A percentile compares a stretch with the other conserved stretches of the same genome.
Conservation (phyloP, 2,888 invertebrate genomes). For the Lobophora halterata region DNA sequence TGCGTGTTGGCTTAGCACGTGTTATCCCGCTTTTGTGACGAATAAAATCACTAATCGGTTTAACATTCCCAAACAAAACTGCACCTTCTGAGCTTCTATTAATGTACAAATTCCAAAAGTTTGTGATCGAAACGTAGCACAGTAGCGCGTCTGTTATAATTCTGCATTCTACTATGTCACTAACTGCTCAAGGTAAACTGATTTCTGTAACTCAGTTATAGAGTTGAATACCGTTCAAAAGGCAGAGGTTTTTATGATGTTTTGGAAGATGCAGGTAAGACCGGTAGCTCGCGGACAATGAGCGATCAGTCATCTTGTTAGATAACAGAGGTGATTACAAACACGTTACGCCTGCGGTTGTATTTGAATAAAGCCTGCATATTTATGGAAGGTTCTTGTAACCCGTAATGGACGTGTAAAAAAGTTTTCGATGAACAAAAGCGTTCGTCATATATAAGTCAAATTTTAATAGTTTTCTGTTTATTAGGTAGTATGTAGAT, state of each 20-base stretch:
- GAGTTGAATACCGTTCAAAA: slow-evolving; percentile 14
- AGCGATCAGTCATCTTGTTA: slow-evolving; percentile 74
- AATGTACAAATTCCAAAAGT: slow-evolving; percentile 9
- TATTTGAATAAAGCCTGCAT: slow-evolving; percentile 31
- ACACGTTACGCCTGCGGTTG: slow-evolving; percentile 24
- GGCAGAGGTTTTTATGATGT: slow-evolving; percentile 32
- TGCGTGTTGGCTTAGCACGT: slow-evolving; percentile 40
- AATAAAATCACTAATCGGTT: slow-evolving; percentile 30
- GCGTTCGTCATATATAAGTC: too few species aligned
- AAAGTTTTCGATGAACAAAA: slow-evolving; percentile 2
- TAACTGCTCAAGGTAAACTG: slow-evolving; percentile 1
- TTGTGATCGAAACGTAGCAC: slow-evolving; percentile 15
- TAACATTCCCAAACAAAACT: slow-evolving; percentile 14
- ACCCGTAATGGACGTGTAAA: slow-evolving; percentile 15
- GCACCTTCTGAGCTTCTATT: slow-evolving; percentile 5
- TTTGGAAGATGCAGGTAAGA: slow-evolving; percentile 52
- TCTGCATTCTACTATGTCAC: slow-evolving; percentile 15
- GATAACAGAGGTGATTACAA: slow-evolving; percentile 67
- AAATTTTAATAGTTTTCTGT: too few species aligned
- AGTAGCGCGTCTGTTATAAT: slow-evolving; percentile 17
- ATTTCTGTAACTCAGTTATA: not conserved
- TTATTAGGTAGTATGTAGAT: too few species aligned
- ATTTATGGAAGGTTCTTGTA: slow-evolving; percentile 28
- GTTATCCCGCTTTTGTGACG: slow-evolving; percentile 38
- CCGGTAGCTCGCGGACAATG: slow-evolving; percentile 75